Evolutionary conservation across 2,888 invertebrate species (phyloP), one percentile per base, ranked within the genome.

Genomic region (Eucriotettix oculatus): DNA sequence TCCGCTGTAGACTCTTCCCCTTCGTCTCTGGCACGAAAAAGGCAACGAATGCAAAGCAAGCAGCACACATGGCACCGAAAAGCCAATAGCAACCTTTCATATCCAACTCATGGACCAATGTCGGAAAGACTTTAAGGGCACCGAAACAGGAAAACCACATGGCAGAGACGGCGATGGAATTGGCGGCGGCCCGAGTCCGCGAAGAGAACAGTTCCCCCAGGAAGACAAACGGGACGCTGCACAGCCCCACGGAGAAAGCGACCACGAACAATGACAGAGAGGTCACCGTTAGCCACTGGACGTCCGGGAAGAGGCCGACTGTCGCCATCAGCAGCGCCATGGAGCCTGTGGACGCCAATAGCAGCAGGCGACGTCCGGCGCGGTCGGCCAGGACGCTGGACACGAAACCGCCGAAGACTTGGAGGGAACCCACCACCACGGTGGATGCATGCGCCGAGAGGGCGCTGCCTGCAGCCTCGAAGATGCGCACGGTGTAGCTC

Each of bases 11-110:
- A 29, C 48, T 48, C 14, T n/a, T 12, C 2, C 75, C 75, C 65
- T 71, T 75, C 0, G 76, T 77, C 66, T 77, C 77, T 0, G 76
- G 76, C 42, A 77, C 66, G 48, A 71, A 74, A 14, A 73, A 63
- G 48, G 73, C 65, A 57, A 70, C 68, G 48, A 72, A 69, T 60
- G 73, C 43, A 10, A 69, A 67, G 0, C 74, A 71, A 1, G 70
- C 54, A 29, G 73, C 58, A 65, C 74, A 73, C 17, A 71, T 68
- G 0, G 64, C 43, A 0, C 74, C 73, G 61, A 76, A 78, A 9
- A 71, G 57, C 66, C 75, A 75, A 67, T 78, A 78, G 1, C 71
- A 69, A 5, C 1, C 48, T n/a, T 74, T 74, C 0, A 73, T 71
- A 1, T 73, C 70, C 16, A 73, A 68, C 54, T 71, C 69, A 1